Percentiles rank a stretch among this genome's conserved stretches.
Evolutionary conservation across 23 tunicate species (phyloP).

Genomic region (Trididemnum clinides): DNA sequence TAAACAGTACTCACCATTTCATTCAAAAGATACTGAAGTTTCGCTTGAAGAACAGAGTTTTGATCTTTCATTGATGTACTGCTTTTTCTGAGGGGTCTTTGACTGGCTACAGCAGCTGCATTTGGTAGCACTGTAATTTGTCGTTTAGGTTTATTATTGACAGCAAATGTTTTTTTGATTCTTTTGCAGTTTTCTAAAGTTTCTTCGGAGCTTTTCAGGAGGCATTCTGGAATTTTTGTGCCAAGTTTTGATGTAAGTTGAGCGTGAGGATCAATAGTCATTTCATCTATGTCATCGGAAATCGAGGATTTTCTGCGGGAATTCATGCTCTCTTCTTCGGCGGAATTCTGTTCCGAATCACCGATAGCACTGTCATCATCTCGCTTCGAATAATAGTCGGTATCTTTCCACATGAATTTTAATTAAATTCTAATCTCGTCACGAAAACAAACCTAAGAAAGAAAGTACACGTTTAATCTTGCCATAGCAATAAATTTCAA

Average conservation of each 20-base stretch:
- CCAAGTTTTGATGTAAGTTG: slow-evolving; percentile 23
- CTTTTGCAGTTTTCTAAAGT: background rate
- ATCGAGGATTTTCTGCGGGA: slow-evolving; percentile 63
- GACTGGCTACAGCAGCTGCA: background rate
- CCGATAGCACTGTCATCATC: slow-evolving; percentile 78
- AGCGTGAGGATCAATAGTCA: slow-evolving; percentile 1
- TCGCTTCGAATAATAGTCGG: slow-evolving; percentile 31
- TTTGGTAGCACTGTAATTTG: slow-evolving; percentile 7
- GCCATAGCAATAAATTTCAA: background rate
- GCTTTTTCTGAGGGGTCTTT: background rate
- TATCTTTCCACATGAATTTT: slow-evolving; percentile 53
- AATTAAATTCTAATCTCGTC: background rate
- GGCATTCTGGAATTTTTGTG: slow-evolving; percentile 34
- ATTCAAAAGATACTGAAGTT: background rate
- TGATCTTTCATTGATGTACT: background rate
- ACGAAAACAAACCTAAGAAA: background rate
- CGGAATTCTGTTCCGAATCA: slow-evolving; percentile 56
- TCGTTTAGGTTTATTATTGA: background rate
- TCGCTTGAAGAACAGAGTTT: background rate
- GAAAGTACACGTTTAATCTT: background rate
- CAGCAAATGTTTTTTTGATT: background rate
- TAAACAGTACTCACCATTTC: slow-evolving; percentile 16
- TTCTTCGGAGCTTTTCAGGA: slow-evolving; percentile 22
- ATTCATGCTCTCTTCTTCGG: slow-evolving; percentile 63
- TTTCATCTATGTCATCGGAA: slow-evolving; percentile 46